Base-by-base conservation (phyloP, 1,140 invertebrate species). In the Helicorthomorpha holstii region DNA sequence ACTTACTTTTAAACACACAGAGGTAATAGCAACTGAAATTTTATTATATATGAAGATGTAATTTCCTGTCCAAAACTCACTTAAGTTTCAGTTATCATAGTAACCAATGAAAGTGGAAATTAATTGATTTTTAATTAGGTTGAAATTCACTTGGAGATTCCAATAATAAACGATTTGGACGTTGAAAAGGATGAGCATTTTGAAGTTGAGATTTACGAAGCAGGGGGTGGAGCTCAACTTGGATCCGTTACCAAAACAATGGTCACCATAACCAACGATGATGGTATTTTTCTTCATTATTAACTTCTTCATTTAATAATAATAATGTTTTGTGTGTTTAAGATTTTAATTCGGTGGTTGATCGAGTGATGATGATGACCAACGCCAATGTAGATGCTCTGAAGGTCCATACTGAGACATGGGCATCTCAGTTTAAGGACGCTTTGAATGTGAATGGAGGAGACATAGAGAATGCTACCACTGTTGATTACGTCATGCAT, bases 401-500 rank as follows among this genome's bases (percentile, higher is more conserved):
- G 43, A 56, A 69, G 56, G 66, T 79, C 14, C 70, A 75, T 34
- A 69, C 71, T 27, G 68, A 73, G 47, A 73, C 75, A 0, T 80
- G 75, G 72, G 64, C 60, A 3, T 63, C 73, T 51, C 78, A 80
- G 59, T 70, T 79, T 48, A 65, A 70, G 48, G 68, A 75, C 45
- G 77, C 78, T 0, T 70, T 80, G 66, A 77, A 73, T 53, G 76
- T 80, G 2, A 80, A 80, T 60, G 78, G 77, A 7, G 78, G 78
- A 7, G 75, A 80, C 58, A 56, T 78, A 1, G 72, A 76, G 50
- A 71, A 69, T 48, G 76, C 78, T 0, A 73, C 71, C 16, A 56
- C 52, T 0, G 34, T 68, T 2, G 75, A 78, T 58, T 78, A 78
- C 53, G 42, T 72, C 27, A 83, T 97, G 75, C 94, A 98, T 69